These are phyloP conservation scores for Emmelina monodactyla DNA, from an alignment of 2,888 invertebrate species.

Conservation along the genomic window DNA sequence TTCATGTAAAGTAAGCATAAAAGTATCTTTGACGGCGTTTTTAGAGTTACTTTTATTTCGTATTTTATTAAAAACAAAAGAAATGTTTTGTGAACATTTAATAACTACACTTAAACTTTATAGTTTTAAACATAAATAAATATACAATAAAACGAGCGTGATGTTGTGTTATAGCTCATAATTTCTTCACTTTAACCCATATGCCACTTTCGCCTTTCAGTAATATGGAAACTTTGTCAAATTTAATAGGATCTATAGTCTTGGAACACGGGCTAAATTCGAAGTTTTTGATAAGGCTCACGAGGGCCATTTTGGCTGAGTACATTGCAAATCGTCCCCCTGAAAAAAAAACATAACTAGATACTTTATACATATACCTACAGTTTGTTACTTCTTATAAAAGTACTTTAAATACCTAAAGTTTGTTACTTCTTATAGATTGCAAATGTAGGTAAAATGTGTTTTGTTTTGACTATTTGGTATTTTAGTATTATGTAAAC, in stretches of 20 bases:
- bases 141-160: no score
- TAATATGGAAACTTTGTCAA: constrained; percentile 35
- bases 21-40: no score
- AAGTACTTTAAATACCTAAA: background rate
- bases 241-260: constrained; percentile 42
- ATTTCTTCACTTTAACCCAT: constrained; percentile 27
- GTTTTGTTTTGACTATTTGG: no score
- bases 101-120: no score
- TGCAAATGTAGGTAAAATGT: no score
- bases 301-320: constrained; percentile 54
- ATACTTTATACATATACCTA: background rate
- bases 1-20: no score
- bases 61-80: no score
- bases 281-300: constrained; percentile 47
- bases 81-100: no score
- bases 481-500: no score
- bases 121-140: no score
- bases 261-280: constrained; percentile 37
- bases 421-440: background rate
- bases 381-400: background rate
- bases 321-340: constrained; percentile 59
- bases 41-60: no score
- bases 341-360: constrained; percentile 22
- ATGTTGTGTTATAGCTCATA: no score
- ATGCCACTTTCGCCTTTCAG: constrained; percentile 42